phyloP scores from a whole-genome alignment of 2,113 vertebrate species.

The Corythornis cristatus region DNA sequence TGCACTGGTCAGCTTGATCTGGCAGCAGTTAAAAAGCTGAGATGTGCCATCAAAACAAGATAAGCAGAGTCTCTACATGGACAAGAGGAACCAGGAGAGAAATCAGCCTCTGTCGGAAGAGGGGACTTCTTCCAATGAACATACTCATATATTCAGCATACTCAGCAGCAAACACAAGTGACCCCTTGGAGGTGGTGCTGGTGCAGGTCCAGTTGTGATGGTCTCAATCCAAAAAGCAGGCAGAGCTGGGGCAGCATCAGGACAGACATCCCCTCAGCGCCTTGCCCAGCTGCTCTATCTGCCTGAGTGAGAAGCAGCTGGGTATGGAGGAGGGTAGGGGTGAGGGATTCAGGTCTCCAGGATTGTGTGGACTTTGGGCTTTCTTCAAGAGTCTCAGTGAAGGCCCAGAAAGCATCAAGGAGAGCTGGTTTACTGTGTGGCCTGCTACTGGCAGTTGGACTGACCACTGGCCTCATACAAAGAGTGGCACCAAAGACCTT shows the following conservation, averaged over 20 bases:
- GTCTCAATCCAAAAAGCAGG: background rate
- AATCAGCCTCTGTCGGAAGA: background rate
- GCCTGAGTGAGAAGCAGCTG: background rate
- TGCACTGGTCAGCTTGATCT: background rate
- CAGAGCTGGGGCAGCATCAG: background rate
- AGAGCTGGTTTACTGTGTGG: background rate
- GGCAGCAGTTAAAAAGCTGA: slow-evolving; percentile 36
- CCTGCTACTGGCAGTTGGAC: background rate
- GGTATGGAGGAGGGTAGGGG: background rate
- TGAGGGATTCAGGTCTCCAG: background rate
- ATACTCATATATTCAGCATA: background rate
- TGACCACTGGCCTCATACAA: background rate
- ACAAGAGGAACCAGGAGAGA: background rate
- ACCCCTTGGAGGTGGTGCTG: background rate
- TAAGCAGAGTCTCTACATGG: background rate
- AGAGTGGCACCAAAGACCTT: background rate
- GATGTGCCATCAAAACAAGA: background rate
- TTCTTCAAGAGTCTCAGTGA: background rate
- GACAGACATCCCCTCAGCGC: background rate
- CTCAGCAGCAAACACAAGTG: background rate
- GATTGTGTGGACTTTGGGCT: background rate
- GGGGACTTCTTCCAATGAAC: background rate
- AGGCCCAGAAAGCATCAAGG: background rate
- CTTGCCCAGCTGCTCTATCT: background rate
- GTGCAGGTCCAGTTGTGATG: background rate